These are phyloP conservation scores for Harpagifer antarcticus DNA, from an alignment of 2,797 vertebrate species.

Conservation along the genomic window DNA sequence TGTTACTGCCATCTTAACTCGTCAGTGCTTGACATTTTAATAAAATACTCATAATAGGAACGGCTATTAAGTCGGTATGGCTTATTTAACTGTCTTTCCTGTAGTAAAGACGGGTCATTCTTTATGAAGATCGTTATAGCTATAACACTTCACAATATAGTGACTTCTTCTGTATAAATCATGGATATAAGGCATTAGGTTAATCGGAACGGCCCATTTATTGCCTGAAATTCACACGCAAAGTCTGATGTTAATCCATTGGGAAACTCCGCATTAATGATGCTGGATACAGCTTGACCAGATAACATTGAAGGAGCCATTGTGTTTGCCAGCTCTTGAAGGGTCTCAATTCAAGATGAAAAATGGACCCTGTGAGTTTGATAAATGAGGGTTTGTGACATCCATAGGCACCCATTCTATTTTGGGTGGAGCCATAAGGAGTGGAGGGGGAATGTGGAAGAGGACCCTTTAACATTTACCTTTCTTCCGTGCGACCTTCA, in stretches of 20 bases:
- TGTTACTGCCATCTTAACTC: slow-evolving; percentile 19
- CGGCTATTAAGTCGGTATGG: slow-evolving; percentile 27
- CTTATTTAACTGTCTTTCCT: slow-evolving; percentile 45
- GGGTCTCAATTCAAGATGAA: slow-evolving; percentile 89
- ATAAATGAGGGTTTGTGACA: slow-evolving; percentile 89
- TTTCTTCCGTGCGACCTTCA: slow-evolving; percentile 88
- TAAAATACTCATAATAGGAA: slow-evolving; percentile 31
- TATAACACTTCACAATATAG: slow-evolving; percentile 52
- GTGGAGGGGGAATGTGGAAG: slow-evolving; percentile 75
- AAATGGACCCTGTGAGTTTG: slow-evolving; percentile 87
- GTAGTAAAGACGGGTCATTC: slow-evolving; percentile 38
- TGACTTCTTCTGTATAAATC: slow-evolving; percentile 56
- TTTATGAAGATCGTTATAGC: slow-evolving; percentile 25
- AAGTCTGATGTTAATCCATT: slow-evolving; percentile 80
- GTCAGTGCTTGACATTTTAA: slow-evolving; percentile 51
- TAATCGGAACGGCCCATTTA: slow-evolving; percentile 65
- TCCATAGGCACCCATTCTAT: slow-evolving; percentile 84
- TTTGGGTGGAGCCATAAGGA: slow-evolving; percentile 83
- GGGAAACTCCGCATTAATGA: slow-evolving; percentile 60
- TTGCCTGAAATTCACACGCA: slow-evolving; percentile 66
- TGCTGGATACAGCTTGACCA: slow-evolving; percentile 76
- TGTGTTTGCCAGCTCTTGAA: slow-evolving; percentile 87
- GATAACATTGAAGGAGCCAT: slow-evolving; percentile 88
- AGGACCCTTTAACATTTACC: slow-evolving; percentile 86
- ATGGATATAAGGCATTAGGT: slow-evolving; percentile 49